phyloP scores from a whole-genome alignment of 2,797 vertebrate species.

The Smutsia gigantea region DNA sequence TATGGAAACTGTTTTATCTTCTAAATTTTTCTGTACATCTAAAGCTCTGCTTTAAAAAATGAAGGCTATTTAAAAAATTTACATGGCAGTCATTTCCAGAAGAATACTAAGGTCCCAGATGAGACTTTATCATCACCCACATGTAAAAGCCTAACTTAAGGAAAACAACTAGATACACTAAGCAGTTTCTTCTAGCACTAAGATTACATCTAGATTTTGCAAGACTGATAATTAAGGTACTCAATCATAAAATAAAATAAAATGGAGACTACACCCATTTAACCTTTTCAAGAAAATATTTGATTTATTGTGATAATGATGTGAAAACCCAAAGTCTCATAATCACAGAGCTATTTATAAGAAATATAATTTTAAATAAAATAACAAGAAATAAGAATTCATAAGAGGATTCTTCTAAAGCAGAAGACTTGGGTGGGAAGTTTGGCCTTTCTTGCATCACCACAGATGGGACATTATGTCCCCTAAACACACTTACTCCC shows the following conservation, averaged over 20 bases:
- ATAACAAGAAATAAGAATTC: background rate
- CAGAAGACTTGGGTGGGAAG: background rate
- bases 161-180: slow-evolving; percentile 23
- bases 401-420: slow-evolving; percentile 20
- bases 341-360: slow-evolving; percentile 57
- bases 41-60: background rate
- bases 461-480: background rate
- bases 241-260: background rate
- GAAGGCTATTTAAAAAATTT: background rate
- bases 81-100: slow-evolving; percentile 29
- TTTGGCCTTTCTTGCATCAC: background rate
- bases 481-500: background rate
- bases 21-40: background rate
- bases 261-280: background rate
- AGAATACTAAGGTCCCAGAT: slow-evolving; percentile 5
- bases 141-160: background rate
- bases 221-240: background rate
- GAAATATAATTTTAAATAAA: slow-evolving; percentile 49
- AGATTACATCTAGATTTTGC: slow-evolving; percentile 52
- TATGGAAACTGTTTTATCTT: background rate
- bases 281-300: slow-evolving; percentile 25
- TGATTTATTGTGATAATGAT: background rate
- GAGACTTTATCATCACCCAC: slow-evolving; percentile 39
- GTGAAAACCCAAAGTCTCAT: slow-evolving; percentile 50
- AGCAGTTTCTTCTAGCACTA: slow-evolving; percentile 2